phyloP scores from a whole-genome alignment of 2,797 vertebrate species.

The Bucorvus abyssinicus region DNA sequence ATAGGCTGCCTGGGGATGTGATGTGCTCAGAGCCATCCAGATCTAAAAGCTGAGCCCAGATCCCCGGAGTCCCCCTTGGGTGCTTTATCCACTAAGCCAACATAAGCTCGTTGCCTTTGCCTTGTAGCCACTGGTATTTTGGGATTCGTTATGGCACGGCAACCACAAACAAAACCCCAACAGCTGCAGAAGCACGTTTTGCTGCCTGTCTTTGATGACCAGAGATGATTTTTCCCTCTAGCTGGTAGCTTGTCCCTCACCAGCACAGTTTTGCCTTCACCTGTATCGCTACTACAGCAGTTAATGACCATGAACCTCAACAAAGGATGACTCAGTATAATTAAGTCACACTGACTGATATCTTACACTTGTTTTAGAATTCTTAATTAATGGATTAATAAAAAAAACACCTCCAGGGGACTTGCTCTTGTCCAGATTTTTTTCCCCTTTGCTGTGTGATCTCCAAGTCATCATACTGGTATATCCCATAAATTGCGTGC shows the following conservation, averaged over 20 bases:
- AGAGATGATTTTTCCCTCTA: not conserved
- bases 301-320: not conserved
- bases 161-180: not conserved
- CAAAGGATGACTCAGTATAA: not conserved
- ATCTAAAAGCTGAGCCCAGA: not conserved
- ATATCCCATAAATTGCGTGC: not conserved
- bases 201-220: not conserved
- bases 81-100: not conserved
- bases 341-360: conserved; percentile 31
- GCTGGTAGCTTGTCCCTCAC: not conserved
- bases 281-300: not conserved
- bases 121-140: not conserved
- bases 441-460: not conserved
- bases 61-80: too few relatives aligned
- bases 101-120: not conserved
- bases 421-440: not conserved
- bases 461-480: not conserved
- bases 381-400: conserved; percentile 11
- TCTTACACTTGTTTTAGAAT: not conserved
- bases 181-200: not conserved
- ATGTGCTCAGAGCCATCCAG: not conserved
- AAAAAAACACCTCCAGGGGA: not conserved
- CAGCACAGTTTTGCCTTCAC: not conserved
- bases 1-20: not conserved
- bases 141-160: not conserved